Conservation (phyloP, 2,113 vertebrate species). For the Paramisgurnus dabryanus region DNA sequence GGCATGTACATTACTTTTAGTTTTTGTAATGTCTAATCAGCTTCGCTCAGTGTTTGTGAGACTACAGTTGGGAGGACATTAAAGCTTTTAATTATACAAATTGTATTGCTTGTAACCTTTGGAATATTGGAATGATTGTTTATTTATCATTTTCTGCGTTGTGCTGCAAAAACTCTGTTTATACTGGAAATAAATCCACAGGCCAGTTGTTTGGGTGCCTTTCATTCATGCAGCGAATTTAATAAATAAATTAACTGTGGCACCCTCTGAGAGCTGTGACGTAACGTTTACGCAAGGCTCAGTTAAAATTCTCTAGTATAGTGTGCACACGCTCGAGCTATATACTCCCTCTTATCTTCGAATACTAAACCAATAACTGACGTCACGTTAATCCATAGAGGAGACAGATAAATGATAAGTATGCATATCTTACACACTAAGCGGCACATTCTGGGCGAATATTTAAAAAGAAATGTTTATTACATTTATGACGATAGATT, state of each 20-base stretch:
- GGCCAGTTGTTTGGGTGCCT: slow-evolving; percentile 68
- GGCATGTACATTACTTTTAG: neutral
- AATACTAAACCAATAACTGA: slow-evolving; percentile 27
- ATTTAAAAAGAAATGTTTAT: neutral
- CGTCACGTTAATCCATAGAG: slow-evolving; percentile 42
- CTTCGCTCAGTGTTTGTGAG: neutral
- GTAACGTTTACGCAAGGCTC: slow-evolving; percentile 71
- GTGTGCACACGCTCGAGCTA: slow-evolving; percentile 51
- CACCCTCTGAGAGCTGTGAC: slow-evolving; percentile 79
- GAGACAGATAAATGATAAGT: neutral
- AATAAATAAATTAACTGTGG: slow-evolving; percentile 78
- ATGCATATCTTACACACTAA: neutral
- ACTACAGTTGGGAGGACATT: neutral
- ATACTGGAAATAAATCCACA: slow-evolving; percentile 48
- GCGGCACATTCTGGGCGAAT: neutral
- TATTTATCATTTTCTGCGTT: neutral
- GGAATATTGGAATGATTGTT: neutral
- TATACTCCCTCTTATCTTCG: slow-evolving; percentile 31
- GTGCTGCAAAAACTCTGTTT: neutral
- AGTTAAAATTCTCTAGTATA: slow-evolving; percentile 63
- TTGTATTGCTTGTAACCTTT: neutral
- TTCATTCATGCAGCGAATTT: slow-evolving; percentile 65
- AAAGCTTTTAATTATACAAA: neutral
- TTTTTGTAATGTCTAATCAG: neutral
- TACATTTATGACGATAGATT: no score